Percentiles rank a stretch among this genome's conserved stretches.
phyloP scores from a whole-genome alignment of 2,888 invertebrate species.

The Phymatocera aterrima region DNA sequence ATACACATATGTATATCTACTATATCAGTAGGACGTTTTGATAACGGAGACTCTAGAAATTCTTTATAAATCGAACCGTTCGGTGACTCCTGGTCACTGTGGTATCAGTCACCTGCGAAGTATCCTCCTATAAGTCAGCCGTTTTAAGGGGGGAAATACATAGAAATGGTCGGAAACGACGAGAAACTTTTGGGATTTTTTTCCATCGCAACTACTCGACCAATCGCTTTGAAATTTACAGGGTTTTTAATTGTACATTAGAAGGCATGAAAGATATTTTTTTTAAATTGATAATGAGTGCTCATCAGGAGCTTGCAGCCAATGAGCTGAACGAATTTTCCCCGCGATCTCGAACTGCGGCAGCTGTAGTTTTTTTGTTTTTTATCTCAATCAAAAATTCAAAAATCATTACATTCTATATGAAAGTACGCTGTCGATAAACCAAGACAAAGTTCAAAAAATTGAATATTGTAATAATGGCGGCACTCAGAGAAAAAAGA shows the following conservation, averaged over 20 bases:
- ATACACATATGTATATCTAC: no score
- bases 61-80: no score
- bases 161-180: no score
- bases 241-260: conserved; percentile 15
- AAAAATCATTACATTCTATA: neutral
- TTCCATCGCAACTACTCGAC: neutral
- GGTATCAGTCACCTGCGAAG: no score
- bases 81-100: no score
- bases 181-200: conserved; percentile 27
- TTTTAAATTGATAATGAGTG: conserved; percentile 27
- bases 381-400: neutral
- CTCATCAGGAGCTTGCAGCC: conserved; percentile 31
- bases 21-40: no score
- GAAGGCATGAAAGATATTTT: conserved; percentile 1
- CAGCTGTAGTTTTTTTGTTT: neutral
- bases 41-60: no score
- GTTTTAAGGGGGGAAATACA: no score
- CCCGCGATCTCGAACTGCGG: neutral
- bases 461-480: neutral
- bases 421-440: conserved; percentile 17
- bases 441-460: neutral
- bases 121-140: no score
- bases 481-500: neutral
- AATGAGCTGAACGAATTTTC: conserved; percentile 2
- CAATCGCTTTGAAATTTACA: neutral